Base-by-base conservation (phyloP, 2,113 vertebrate species). In the Orthonyx spaldingii region DNA sequence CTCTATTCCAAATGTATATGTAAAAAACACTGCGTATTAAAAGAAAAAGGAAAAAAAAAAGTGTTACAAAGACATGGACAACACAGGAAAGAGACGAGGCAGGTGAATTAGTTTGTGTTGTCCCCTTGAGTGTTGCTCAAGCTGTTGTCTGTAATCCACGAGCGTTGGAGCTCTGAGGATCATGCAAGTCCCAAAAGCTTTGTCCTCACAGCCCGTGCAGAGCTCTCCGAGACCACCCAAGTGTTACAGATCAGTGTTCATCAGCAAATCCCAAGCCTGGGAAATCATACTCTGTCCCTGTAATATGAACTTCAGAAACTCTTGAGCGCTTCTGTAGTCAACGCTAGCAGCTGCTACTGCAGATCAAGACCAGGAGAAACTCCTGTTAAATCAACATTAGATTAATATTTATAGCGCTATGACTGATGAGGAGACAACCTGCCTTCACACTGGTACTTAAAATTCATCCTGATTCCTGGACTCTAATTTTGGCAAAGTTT, bases 181-280 rank as follows among this genome's bases (percentile, higher is more conserved):
- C 41, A 2, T 42, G 32, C 46, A 46, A 47, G 18, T 46, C 50
- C 80, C 3, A 1, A 74, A 41, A 39, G 4, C 12, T 30, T 87
- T 0, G 0, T 52, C 49, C 37, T 42, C 2, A 1, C 21, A 66
- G 26, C 4, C 53, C 49, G 28, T 1, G 1, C 59, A 20, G 46
- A n/a, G 32, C 21, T 64, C 30, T 46, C 24, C 1, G 17, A 46
- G 57, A 52, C 35, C 59, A 60, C 23, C 2, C 7, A 72, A 30
- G 32, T 39, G 32, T 37, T 33, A 49, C 21, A 42, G 46, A 20
- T 46, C 46, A 59, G 24, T 35, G 59, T 15, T 27, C 37, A 65
- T 46, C 30, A 64, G 56, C 44, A 78, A 81, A 59, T 32, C 39
- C 41, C 12, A 63, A 55, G 10, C 20, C 56, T 74, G 50, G 64